Conservation (phyloP, 2,113 vertebrate species). For the Perca flavescens region DNA sequence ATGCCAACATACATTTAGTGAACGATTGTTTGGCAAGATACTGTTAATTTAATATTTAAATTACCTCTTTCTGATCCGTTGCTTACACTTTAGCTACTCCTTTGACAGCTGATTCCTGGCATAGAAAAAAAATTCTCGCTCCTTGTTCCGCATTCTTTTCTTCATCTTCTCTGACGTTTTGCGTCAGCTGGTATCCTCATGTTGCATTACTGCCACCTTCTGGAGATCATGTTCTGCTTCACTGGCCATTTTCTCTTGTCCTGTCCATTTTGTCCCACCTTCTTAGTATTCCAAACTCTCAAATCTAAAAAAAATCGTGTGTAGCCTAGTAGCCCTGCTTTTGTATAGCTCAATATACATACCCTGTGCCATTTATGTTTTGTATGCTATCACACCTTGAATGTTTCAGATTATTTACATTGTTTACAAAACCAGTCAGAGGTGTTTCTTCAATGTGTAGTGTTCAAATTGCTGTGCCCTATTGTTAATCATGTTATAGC, state of each 20-base stretch:
- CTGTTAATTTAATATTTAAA: neutral
- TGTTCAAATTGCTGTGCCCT: neutral
- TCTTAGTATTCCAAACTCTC: neutral
- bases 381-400: neutral
- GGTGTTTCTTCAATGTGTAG: neutral
- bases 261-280: no score
- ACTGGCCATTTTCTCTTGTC: neutral
- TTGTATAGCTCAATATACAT: neutral
- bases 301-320: neutral
- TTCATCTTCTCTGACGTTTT: neutral
- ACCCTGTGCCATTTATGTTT: neutral
- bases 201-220: constrained; percentile 31
- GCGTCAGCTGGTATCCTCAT: neutral
- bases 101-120: constrained; percentile 71
- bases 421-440: constrained; percentile 2
- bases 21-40: neutral
- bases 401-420: constrained; percentile 5
- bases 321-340: neutral
- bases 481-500: neutral
- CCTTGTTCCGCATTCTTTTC: constrained; percentile 44
- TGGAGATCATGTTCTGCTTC: neutral
- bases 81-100: constrained; percentile 68
- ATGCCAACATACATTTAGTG: rapidly evolving
- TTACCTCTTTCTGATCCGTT: constrained; percentile 54
- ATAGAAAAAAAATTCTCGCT: neutral